A percentile compares a stretch with the other conserved stretches of the same genome.
Evolutionary conservation across 1,140 invertebrate genomes (phyloP).

Genomic region (Chelonus insularis): DNA sequence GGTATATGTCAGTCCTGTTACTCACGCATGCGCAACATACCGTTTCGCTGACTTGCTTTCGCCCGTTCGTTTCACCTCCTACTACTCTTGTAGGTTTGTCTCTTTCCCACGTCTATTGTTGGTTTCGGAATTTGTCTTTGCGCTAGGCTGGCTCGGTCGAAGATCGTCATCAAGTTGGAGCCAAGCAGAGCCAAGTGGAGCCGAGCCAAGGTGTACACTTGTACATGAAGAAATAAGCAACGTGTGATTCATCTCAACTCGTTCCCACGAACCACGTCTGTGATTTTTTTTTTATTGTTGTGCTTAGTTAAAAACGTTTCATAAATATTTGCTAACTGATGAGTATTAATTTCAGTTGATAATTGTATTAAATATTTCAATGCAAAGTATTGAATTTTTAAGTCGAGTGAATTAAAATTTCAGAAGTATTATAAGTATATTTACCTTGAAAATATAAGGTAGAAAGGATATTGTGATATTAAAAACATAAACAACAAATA

Average conservation of each 20-base stretch:
- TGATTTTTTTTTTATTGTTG: not conserved
- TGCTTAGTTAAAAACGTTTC: not conserved
- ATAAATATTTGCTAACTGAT: no score
- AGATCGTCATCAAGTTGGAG: constrained; percentile 12
- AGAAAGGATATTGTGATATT: not conserved
- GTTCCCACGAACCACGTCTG: not conserved
- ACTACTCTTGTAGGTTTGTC: not conserved
- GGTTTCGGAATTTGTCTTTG: constrained; percentile 12
- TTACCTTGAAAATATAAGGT: no score
- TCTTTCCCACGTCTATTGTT: constrained; percentile 12
- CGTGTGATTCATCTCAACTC: constrained; percentile 1
- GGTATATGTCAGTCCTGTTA: constrained; percentile 14
- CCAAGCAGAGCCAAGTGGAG: not conserved
- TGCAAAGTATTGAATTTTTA: no score
- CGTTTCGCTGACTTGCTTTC: constrained; percentile 1
- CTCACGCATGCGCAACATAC: constrained; percentile 10
- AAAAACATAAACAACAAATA: not conserved
- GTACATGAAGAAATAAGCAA: not conserved
- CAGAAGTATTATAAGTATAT: no score
- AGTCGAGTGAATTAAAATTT: not conserved
- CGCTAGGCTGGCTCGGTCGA: not conserved
- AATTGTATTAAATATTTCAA: no score
- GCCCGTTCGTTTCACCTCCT: constrained; percentile 5
- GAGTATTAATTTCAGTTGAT: no score
- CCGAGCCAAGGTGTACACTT: not conserved